These are phyloP conservation scores for Sipunculus nudus DNA, from an alignment of 2,888 invertebrate genomes.

Conservation along the genomic window DNA sequence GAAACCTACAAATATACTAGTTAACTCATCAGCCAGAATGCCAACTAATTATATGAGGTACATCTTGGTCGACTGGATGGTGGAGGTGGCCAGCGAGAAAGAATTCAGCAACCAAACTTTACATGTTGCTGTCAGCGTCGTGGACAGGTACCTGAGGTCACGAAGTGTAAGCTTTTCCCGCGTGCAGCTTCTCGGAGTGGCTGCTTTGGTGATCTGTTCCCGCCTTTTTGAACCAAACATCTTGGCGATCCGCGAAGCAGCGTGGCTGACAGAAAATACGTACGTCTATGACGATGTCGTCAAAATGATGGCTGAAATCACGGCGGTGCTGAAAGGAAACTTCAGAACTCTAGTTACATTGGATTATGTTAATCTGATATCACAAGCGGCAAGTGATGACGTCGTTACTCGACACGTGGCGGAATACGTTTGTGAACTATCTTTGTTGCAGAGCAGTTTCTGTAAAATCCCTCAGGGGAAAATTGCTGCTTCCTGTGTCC, in stretches of 20 bases:
- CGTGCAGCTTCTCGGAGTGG: constrained; percentile 61
- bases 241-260: constrained; percentile 63
- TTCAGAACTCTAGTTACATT: constrained; percentile 54
- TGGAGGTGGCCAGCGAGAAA: constrained; percentile 64
- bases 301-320: constrained; percentile 64
- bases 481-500: constrained; percentile 56
- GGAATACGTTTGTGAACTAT: constrained; percentile 60
- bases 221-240: constrained; percentile 61
- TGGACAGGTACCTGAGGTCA: constrained; percentile 55
- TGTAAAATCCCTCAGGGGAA: constrained; percentile 56
- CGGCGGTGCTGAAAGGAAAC: constrained; percentile 56
- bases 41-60: constrained; percentile 63
- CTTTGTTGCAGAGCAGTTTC: constrained; percentile 59
- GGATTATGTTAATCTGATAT: constrained; percentile 56
- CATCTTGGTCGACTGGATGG: constrained; percentile 64
- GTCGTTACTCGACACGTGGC: constrained; percentile 45
- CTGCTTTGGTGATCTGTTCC: constrained; percentile 64
- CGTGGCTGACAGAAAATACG: constrained; percentile 65
- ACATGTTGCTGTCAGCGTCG: constrained; percentile 59
- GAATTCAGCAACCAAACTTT: constrained; percentile 57
- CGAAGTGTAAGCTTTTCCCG: constrained; percentile 52
- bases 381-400: constrained; percentile 42
- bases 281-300: constrained; percentile 65
- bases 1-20: constrained; percentile 47
- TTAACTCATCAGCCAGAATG: constrained; percentile 50